A percentile compares a stretch with the other conserved stretches of the same genome.
These are phyloP conservation scores for Pitangus sulphuratus DNA, from an alignment of 2,797 vertebrate species.

Conservation along the genomic window DNA sequence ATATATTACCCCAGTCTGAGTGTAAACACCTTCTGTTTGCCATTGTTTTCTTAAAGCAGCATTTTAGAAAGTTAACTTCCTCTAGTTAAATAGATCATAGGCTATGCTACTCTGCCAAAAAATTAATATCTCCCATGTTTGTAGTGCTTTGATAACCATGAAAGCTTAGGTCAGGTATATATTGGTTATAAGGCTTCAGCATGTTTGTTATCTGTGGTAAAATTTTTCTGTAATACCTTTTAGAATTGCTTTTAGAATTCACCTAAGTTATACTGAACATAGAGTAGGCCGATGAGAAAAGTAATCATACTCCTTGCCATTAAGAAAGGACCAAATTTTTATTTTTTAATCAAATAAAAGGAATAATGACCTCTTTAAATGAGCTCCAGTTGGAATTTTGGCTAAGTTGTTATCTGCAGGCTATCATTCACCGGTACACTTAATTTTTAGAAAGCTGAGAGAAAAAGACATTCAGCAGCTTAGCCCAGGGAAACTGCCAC, in stretches of 20 bases:
- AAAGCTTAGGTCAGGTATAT: neutral
- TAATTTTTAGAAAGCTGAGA: slow-evolving; percentile 23
- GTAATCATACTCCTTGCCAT: neutral
- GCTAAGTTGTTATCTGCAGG: neutral
- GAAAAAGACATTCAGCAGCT: neutral
- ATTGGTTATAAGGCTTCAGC: neutral
- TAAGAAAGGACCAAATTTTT: neutral
- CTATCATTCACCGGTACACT: neutral
- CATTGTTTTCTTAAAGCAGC: neutral
- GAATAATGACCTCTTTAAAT: neutral
- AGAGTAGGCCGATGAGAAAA: neutral
- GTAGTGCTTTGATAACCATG: neutral
- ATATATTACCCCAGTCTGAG: neutral
- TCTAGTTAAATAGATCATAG: neutral
- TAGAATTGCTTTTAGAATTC: neutral
- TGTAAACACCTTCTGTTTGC: slow-evolving; percentile 53
- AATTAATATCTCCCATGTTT: neutral
- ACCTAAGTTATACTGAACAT: neutral
- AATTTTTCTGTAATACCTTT: neutral
- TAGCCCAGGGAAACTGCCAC: neutral
- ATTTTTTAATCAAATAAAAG: neutral
- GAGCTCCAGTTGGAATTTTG: neutral
- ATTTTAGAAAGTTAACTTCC: neutral
- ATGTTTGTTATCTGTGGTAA: neutral
- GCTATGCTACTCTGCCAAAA: neutral